Base-by-base conservation (phyloP, 2,113 vertebrate species). In the Aphelocoma coerulescens region DNA sequence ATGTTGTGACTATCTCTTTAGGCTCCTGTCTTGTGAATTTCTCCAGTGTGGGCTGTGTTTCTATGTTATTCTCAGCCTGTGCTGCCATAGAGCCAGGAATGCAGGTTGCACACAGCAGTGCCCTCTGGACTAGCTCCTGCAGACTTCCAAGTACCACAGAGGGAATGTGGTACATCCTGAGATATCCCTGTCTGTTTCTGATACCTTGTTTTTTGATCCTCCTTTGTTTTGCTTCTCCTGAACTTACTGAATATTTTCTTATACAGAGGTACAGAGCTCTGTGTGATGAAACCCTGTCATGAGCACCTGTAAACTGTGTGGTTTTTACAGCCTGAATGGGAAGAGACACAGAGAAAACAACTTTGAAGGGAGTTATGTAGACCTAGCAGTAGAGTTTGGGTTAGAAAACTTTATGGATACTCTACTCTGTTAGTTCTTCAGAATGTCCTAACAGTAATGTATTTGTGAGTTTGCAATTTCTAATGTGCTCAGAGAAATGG, bases 251-350 rank as follows among this genome's bases (percentile, higher is more conserved):
- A 15, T 62, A 28, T 85, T 88, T 79, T 68, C 49, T 62, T 76
- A 22, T 1, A 28, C 0, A 1, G 22, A 22, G 28, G 11, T 7
- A 30, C 0, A 0, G 48, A 41, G 32, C 39, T 63, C 27, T 93
- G 41, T 4, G 0, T 73, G 67, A 17, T 79, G 66, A 69, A 93
- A 32, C 49, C 11, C 22, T 87, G 23, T 54, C 77, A 66, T 28
- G 16, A 75, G 55, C 46, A 58, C 41, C 78, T 83, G 49, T 66
- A 58, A 52, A 27, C 13, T 52, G 7, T 26, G 16, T 9, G 7
- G 5, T 17, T 83, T 73, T 80, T 75, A 24, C 21, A 46, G 49
- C 65, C 52, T 94, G 58, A 49, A 66, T 59, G 35, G 72, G 43
- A 86, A 83, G 46, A 66, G 15, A 59, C 7, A 8, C 1, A 10